Evolutionary conservation across 2,113 vertebrate genomes (phyloP), one percentile per base, ranked within the genome.

Genomic region (Nestor notabilis): DNA sequence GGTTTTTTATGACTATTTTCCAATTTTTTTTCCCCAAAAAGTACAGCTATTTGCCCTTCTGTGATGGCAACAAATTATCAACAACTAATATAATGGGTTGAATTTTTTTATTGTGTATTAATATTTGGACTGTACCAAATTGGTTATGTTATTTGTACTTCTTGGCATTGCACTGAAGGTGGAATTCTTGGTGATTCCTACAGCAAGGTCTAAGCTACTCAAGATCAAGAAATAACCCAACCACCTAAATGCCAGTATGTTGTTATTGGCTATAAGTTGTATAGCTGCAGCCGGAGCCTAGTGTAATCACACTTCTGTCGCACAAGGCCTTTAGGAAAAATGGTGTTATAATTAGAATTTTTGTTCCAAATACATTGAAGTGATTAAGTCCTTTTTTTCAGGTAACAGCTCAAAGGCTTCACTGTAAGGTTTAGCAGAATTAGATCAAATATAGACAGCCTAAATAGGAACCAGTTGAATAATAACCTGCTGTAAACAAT

Each of bases 291-390:
- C 86, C 90, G 56, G 58, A 74, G 83, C 53, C 92, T 41, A 87
- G 87, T 50, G 72, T 66, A 66, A 95, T 91, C 97, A 72, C 95
- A 72, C 74, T 83, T 89, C 86, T 7, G 17, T 65, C 58, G 27
- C 89, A 65, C 37, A 21, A 78, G 95, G 58, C 83, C 95, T 93
- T 81, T 53, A 89, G 96, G 96, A 97, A 72, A 96, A 96, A 92
- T 18, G 87, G 61, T 35, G 61, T 65, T 61, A 13, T 69, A 96
- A 95, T 87, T 97, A 94, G 95, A 95, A 90, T 65, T 97, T 97
- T 87, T 89, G 91, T 90, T 90, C 89, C 93, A 90, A 95, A 95
- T 39, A 56, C 44, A 64, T 89, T 58, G 94, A 80, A 3, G 3
- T 43, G 89, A 88, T 91, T 53, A 90, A 82, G 53, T 37, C 93